A percentile compares a stretch with the other conserved stretches of the same genome.
Conservation (phyloP, 2,888 invertebrate species). For the Hydrotaea cyrtoneurina region DNA sequence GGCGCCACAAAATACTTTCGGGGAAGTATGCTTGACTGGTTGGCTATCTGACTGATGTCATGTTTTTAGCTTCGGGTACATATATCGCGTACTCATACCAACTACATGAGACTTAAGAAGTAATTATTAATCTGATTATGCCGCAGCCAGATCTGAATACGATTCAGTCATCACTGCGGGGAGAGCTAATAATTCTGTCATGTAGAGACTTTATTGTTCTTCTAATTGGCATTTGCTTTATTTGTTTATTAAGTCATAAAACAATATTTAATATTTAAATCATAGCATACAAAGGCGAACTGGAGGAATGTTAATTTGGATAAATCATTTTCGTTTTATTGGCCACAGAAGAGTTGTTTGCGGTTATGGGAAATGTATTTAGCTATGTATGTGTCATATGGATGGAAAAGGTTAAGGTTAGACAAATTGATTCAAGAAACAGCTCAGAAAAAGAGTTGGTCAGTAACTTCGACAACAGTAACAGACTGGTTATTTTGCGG, state of each 20-base stretch:
- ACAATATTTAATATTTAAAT: constrained; percentile 3
- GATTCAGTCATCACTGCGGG: not conserved
- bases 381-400: too few relatives aligned
- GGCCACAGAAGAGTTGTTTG: not conserved
- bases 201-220: not conserved
- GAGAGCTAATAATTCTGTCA: not conserved
- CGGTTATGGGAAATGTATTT: too few relatives aligned
- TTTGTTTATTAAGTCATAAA: constrained; percentile 6
- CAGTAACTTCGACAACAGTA: too few relatives aligned
- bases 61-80: constrained; percentile 47
- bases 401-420: too few relatives aligned
- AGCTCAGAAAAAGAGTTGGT: too few relatives aligned
- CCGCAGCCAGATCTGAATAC: constrained; percentile 9
- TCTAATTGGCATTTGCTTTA: not conserved
- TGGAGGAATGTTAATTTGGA: not conserved
- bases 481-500: too few relatives aligned
- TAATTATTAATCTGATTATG: constrained; percentile 35
- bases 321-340: not conserved
- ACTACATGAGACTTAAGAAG: constrained; percentile 21
- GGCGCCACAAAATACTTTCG: constrained; percentile 61
- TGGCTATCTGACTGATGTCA: constrained; percentile 45
- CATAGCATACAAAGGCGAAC: not conserved
- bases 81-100: not conserved
- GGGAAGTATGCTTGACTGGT: constrained; percentile 60
- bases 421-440: too few relatives aligned